Percentiles rank a stretch among this genome's conserved stretches.
Evolutionary conservation across 2,113 vertebrate species (phyloP).

Genomic region (Gambusia holbrooki): DNA sequence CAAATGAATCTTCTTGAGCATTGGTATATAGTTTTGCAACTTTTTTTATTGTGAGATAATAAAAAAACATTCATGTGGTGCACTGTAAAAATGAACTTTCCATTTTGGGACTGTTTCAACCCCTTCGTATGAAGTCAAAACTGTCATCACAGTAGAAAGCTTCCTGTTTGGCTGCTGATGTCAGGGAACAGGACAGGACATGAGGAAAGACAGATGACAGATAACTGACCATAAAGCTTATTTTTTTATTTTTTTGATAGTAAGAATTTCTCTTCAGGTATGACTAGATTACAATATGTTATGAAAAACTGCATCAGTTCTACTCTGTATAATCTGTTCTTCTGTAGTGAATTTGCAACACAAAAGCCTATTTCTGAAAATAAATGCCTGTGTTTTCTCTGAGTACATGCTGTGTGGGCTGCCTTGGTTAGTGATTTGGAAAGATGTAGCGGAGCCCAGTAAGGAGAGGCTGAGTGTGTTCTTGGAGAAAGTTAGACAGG

Average conservation of each 20-base stretch:
- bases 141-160: slow-evolving; percentile 36
- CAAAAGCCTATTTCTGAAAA: slow-evolving; percentile 6
- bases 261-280: neutral
- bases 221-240: slow-evolving; percentile 35
- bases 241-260: no score
- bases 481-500: slow-evolving; percentile 77
- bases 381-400: slow-evolving; percentile 27
- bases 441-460: slow-evolving; percentile 56
- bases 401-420: slow-evolving; percentile 25
- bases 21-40: slow-evolving; percentile 21
- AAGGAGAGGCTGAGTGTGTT: slow-evolving; percentile 73
- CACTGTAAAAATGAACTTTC: slow-evolving; percentile 9
- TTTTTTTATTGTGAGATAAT: slow-evolving; percentile 21
- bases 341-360: slow-evolving; percentile 8
- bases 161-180: slow-evolving; percentile 73
- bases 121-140: slow-evolving; percentile 29
- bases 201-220: slow-evolving; percentile 63
- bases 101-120: slow-evolving; percentile 23
- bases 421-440: slow-evolving; percentile 50
- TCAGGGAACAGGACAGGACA: slow-evolving; percentile 64
- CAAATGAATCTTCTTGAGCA: slow-evolving; percentile 12
- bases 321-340: neutral
- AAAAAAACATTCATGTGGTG: slow-evolving; percentile 20
- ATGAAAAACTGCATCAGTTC: neutral
- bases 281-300: slow-evolving; percentile 6